Base-by-base conservation (phyloP, 2,113 vertebrate species). In the Pachycephala philippinensis region DNA sequence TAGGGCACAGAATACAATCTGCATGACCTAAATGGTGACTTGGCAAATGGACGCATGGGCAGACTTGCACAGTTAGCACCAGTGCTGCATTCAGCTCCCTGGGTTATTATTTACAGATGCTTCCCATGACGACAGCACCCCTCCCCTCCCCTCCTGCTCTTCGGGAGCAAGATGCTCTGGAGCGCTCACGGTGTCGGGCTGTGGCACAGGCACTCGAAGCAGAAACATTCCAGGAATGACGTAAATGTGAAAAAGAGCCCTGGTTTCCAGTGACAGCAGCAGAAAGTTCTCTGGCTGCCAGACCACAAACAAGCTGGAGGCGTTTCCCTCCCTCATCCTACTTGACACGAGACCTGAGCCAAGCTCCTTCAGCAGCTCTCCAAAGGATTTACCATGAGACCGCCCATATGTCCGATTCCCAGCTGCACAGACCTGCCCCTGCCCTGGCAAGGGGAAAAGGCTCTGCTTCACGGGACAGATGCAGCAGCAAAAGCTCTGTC, bases 241-340 rank as follows among this genome's bases (percentile, higher is more conserved):
- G 6, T 37, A 79, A 33, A 39, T 40, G 53, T 26, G 0, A 22
- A 78, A 71, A 54, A 63, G 37, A 39, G 9, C 28, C 17, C 23
- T 12, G 24, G 54, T 84, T 92, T 93, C 90, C 82, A 93, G 64
- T 74, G 88, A 85, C 75, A 86, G 95, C 83, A 86, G 88, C 86
- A 89, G 59, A 91, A 91, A 87, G 50, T 5, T 49, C 53, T 76
- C 79, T 49, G 42, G 50, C 68, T 92, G 90, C 92, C 95, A 97
- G 86, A 94, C 92, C 90, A 90, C 83, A 93, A 94, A 94, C 79
- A 85, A 95, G 82, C 74, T 93, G 88, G 76, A 90, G 79, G 82
- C 4, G 0, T 70, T 90, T 74, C 60, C 68, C 47, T 89, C 59
- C 75, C 40, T 95, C 79, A 57, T 90, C 54, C 49, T 30, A 88